Evolutionary conservation across 1,140 invertebrate genomes (phyloP).

Genomic region (Drosophila eugracilis): DNA sequence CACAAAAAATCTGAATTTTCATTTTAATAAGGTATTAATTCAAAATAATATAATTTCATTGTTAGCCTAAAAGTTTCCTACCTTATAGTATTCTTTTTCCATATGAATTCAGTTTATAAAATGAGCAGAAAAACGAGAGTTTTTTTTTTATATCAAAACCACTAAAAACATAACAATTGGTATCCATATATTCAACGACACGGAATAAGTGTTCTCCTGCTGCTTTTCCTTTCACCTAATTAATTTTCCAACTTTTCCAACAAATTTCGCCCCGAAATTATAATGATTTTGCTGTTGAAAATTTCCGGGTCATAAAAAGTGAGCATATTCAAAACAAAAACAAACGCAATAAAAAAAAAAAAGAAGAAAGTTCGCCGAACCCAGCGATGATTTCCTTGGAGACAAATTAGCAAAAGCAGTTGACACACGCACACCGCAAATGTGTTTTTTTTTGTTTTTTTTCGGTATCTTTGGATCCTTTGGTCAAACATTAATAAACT

Average conservation of each 20-base stretch:
- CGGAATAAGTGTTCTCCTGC: constrained; percentile 24
- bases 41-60: too few relatives aligned
- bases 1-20: too few relatives aligned
- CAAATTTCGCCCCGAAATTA: constrained; percentile 30
- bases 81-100: too few relatives aligned
- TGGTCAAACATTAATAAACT: constrained; percentile 69
- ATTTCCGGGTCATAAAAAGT: constrained; percentile 35
- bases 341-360: constrained; percentile 62
- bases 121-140: too few relatives aligned
- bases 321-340: constrained; percentile 72
- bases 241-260: constrained; percentile 39
- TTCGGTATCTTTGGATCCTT: constrained; percentile 19
- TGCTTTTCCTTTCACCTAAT: constrained; percentile 28
- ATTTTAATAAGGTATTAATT: too few relatives aligned
- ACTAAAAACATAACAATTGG: constrained; percentile 7
- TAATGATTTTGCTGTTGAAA: constrained; percentile 27
- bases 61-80: too few relatives aligned
- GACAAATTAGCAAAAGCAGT: constrained; percentile 73
- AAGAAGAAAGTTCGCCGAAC: constrained; percentile 24
- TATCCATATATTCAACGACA: constrained; percentile 12
- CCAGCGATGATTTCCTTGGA: constrained; percentile 76
- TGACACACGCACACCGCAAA: constrained; percentile 56
- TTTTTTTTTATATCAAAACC: too few relatives aligned
- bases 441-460: too few relatives aligned
- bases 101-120: background rate